Evolutionary conservation across 2,113 vertebrate genomes (phyloP), one percentile per base, ranked within the genome.

Genomic region (Chloroceryle aenea): DNA sequence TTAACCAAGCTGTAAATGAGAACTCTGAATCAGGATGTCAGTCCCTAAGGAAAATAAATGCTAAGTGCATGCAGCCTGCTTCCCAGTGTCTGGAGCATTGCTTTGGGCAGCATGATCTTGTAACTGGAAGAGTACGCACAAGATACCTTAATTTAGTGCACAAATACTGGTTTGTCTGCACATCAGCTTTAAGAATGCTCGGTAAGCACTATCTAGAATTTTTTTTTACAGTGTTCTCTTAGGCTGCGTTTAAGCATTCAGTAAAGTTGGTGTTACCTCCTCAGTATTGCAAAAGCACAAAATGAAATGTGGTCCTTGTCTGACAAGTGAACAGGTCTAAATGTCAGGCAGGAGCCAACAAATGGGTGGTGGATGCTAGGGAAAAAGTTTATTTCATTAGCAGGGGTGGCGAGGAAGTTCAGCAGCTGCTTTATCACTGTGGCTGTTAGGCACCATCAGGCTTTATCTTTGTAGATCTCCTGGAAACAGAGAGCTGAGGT

Each of bases 211-310:
- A 13, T 14, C 7, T 6, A 42, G 38, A 3, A 2, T 12, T 22
- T 53, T 23, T 23, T 30, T 23, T 27, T 7, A 29, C 42, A 62
- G 23, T 22, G 73, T 74, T 80, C 18, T 59, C 3, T 62, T 72
- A 52, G 74, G 59, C 47, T 71, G 20, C 50, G 20, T 15, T 59
- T 93, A 76, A 79, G 32, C 72, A 25, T 47, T 71, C n/a, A 27
- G 62, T 47, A 25, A n/a, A 81, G 27, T 34, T 69, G 12, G 6
- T 43, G 47, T 43, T 59, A 50, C 30, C 22, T 36, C 9, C 10
- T 64, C 20, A 2, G 7, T 1, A 1, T 40, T 8, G 32, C 21
- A 53, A 22, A 91, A 86, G 14, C 0, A 0, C 38, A 29, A n/a
- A 73, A 15, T 0, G 4, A 77, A 45, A 40, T 26, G 9, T 15